Evolutionary conservation across 2,888 invertebrate genomes (phyloP).

Genomic region (Drosophila anomelani): DNA sequence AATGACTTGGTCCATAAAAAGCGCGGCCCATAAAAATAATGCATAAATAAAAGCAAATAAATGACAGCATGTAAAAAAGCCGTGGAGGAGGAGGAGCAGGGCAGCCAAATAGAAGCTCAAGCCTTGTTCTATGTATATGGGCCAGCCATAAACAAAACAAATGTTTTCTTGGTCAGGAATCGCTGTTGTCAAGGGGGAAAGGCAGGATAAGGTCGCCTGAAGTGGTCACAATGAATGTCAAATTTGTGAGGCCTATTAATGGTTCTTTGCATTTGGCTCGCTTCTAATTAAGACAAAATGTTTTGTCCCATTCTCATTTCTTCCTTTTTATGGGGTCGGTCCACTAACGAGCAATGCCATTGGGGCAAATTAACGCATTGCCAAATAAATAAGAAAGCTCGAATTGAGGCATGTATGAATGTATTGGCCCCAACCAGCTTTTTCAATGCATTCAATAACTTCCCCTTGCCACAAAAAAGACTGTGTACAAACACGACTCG

Average conservation of each 20-base stretch:
- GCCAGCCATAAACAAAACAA: conserved; percentile 38
- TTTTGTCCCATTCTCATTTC: conserved; percentile 22
- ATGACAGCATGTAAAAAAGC: conserved; percentile 70
- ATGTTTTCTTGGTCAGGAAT: conserved; percentile 33
- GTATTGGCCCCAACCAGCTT: neutral
- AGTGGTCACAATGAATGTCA: conserved; percentile 69
- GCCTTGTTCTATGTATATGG: conserved; percentile 31
- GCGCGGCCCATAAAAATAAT: conserved; percentile 72
- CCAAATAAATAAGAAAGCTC: conserved; percentile 14
- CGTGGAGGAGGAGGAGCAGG: conserved; percentile 10
- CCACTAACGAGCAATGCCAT: conserved; percentile 54
- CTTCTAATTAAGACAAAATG: conserved; percentile 75
- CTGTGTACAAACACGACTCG: conserved; percentile 45
- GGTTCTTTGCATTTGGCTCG: conserved; percentile 61
- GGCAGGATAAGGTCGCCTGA: conserved; percentile 12
- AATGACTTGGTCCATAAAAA: conserved; percentile 73
- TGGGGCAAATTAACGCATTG: conserved; percentile 58
- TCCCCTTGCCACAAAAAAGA: conserved; percentile 2
- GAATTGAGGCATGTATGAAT: neutral
- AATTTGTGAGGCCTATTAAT: conserved; percentile 76
- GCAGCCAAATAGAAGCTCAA: conserved; percentile 10
- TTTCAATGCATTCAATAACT: conserved; percentile 12
- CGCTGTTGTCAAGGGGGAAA: conserved; percentile 7
- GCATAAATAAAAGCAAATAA: conserved; percentile 79
- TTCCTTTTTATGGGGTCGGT: conserved; percentile 2